Percentiles rank a stretch among this genome's conserved stretches.
phyloP scores from a whole-genome alignment of 2,888 invertebrate genomes.

The Shargacucullia verbasci region DNA sequence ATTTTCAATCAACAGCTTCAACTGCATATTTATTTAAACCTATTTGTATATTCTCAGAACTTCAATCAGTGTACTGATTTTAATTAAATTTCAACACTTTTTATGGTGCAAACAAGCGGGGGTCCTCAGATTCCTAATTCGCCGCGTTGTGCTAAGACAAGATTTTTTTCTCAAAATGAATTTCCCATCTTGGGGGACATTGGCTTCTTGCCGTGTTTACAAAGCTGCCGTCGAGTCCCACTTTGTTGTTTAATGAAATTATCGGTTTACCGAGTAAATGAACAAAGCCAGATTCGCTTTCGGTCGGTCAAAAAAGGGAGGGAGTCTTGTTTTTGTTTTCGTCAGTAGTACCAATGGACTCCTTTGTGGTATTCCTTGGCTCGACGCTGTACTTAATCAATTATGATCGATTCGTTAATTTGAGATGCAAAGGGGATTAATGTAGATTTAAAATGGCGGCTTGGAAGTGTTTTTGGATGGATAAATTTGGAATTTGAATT shows the following conservation, averaged over 20 bases:
- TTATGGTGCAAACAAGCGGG: slow-evolving; percentile 66
- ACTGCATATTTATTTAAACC: slow-evolving; percentile 39
- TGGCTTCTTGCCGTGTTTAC: slow-evolving; percentile 88
- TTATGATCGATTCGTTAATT: slow-evolving; percentile 88
- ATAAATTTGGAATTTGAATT: slow-evolving; percentile 23
- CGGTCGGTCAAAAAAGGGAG: slow-evolving; percentile 83
- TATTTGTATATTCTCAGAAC: slow-evolving; percentile 52
- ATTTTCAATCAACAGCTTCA: slow-evolving; percentile 10
- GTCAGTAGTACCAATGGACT: slow-evolving; percentile 77
- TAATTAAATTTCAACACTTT: slow-evolving; percentile 60
- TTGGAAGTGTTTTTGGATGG: slow-evolving; percentile 55
- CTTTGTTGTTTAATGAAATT: slow-evolving; percentile 89
- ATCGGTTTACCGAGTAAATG: slow-evolving; percentile 89
- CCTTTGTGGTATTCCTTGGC: slow-evolving; percentile 82
- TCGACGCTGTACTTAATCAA: slow-evolving; percentile 84
- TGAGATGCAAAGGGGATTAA: slow-evolving; percentile 78
- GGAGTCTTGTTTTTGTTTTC: slow-evolving; percentile 81
- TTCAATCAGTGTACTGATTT: slow-evolving; percentile 55
- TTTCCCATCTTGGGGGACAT: slow-evolving; percentile 87
- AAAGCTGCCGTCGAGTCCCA: slow-evolving; percentile 81
- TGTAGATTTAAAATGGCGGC: slow-evolving; percentile 44
- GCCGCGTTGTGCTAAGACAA: slow-evolving; percentile 73
- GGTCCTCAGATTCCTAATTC: slow-evolving; percentile 74
- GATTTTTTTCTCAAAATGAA: slow-evolving; percentile 86
- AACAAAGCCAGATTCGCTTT: slow-evolving; percentile 88